Evolutionary conservation across 2,113 vertebrate species (phyloP).

Genomic region (Triplophysa dalaica): DNA sequence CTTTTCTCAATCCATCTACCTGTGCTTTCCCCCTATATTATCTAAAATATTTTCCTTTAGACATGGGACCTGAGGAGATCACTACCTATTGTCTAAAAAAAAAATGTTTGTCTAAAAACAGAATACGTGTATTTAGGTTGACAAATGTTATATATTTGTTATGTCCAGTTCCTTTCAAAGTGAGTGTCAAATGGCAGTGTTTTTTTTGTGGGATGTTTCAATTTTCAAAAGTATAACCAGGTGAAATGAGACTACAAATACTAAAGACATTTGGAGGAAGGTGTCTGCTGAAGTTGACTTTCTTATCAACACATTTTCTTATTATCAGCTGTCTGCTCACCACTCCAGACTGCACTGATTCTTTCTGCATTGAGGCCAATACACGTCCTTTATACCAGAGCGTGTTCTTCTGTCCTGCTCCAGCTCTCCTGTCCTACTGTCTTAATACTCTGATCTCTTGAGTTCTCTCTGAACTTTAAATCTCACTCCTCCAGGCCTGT

Average conservation of each 20-base stretch:
- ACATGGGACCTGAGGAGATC: not conserved
- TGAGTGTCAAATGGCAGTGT: no score
- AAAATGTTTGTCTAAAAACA: no score
- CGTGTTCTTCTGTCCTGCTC: not conserved
- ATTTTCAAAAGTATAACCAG: not conserved
- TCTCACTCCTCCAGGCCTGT: not conserved
- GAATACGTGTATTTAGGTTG: not conserved
- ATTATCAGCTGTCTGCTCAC: not conserved
- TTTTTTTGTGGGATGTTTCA: not conserved
- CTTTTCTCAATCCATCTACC: not conserved
- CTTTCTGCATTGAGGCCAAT: not conserved
- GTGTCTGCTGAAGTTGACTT: not conserved
- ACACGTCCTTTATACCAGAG: not conserved
- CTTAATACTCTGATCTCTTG: not conserved
- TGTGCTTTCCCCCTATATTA: not conserved
- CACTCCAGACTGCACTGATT: not conserved
- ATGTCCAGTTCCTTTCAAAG: not conserved
- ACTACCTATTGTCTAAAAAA: not conserved
- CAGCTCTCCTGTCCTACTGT: not conserved
- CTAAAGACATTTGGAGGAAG: not conserved
- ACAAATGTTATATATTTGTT: not conserved
- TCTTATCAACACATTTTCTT: conserved; percentile 4
- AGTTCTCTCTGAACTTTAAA: not conserved
- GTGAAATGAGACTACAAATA: not conserved
- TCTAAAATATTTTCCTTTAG: not conserved